Base-by-base conservation (phyloP, 2,888 invertebrate genomes). In the Perdita meconis region DNA sequence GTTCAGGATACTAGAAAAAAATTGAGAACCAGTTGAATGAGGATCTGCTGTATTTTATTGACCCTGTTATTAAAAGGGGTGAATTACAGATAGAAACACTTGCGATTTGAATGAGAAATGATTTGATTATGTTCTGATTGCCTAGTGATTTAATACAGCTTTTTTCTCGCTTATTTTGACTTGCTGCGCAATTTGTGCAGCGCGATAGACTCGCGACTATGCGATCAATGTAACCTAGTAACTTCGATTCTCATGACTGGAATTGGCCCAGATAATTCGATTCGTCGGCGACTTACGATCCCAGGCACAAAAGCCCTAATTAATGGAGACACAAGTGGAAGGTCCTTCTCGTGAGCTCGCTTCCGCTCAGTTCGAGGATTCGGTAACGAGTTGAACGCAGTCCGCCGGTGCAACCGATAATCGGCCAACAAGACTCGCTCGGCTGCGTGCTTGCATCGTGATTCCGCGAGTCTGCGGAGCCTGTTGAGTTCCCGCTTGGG, bases 301-400 rank as follows among this genome's bases (percentile, higher is more conserved):
- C 51, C 3, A 10, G 51, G 30, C 56, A 5, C 36, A 22, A 6
- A 24, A 6, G n/a, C 24, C 51, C 71, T 63, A 76, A 76, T 74
- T 76, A 73, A 73, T 55, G 51, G 56, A 51, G 57, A 74, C 72
- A 64, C 71, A 51, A 57, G 67, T 70, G 53, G 59, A 44, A n/a
- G 63, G 12, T 38, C 24, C 30, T 13, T 26, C 50, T 56, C 57
- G 59, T n/a, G 2, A 19, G 44, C 30, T 24, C 51, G 65, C 60
- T 53, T 47, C 51, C 63, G 71, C 68, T 77, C 30, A 57, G 47
- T 36, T 77, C 40, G 67, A 71, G 64, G 61, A 80, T 68, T 69
- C 63, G 70, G 66, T 73, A 78, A 81, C 78, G 72, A 72, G 75
- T 53, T 77, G 73, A 78, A 81, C 51, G 70, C 68, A 57, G 53